Evolutionary conservation across 1,140 invertebrate genomes (phyloP), one percentile per base, ranked within the genome.

Genomic region (Drosophila persimilis): DNA sequence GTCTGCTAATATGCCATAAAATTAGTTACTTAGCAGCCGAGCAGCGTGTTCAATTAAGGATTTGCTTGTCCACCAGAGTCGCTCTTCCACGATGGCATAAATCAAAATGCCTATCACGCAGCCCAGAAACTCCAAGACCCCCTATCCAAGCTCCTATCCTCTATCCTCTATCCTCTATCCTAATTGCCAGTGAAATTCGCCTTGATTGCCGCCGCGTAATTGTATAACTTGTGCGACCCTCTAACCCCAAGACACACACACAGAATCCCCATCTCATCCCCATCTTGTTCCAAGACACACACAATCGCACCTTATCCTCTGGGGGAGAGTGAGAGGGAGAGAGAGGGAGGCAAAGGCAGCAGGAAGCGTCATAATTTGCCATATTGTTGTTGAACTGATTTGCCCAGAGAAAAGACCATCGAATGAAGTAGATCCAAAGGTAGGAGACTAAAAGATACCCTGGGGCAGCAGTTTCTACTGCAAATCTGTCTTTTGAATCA

Each of bases 41-140:
- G 26, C 66, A 64, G 53, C 71, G 70, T 70, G 83, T 88, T 88
- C 79, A 88, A 88, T 88, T 89, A 88, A 83, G 81, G 81, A 81
- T 75, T 76, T 74, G 69, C 73, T 78, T 86, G 71, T 84, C 48
- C 64, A 13, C 31, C 45, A 47, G 11, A 39, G 35, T 24, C 58
- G 67, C 65, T 65, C 65, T 65, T 78, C 61, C 81, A 76, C 67
- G 64, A 76, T 77, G 65, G 75, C 71, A 88, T 88, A 88, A 88
- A 88, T 88, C 83, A 88, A 88, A 88, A 83, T 88, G 83, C 83
- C 88, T 88, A 88, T 88, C 78, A 88, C 83, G 83, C 80, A 73
- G 70, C 63, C 55, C 48, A 52, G 31, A 61, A 46, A 75, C 61
- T 55, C 3, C 1, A 20, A 20, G 20, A 50, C 44, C 54, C 62